phyloP scores from a whole-genome alignment of 2,113 vertebrate genomes.

The Tautogolabrus adspersus region DNA sequence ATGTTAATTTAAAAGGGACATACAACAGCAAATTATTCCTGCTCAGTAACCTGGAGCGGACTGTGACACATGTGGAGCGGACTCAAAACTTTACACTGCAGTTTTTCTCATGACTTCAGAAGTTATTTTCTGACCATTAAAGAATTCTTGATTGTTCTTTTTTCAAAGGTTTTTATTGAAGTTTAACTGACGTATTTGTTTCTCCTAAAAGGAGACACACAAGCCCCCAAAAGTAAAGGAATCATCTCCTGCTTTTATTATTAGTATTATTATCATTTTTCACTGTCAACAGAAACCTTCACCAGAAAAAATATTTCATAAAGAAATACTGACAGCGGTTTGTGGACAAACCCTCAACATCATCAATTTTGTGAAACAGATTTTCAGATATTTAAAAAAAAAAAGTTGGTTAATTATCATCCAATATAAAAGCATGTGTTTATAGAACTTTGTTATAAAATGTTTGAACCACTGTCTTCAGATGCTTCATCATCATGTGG shows the following conservation, averaged over 20 bases:
- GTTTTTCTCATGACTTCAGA: background rate
- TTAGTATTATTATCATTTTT: background rate
- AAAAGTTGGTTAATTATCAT: too few species aligned
- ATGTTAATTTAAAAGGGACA: conserved; percentile 15
- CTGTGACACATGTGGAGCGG: background rate
- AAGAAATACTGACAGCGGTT: background rate
- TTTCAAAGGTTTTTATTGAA: background rate
- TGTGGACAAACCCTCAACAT: background rate
- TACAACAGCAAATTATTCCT: conserved; percentile 15
- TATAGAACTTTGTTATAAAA: too few species aligned
- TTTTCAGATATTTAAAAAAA: too few species aligned
- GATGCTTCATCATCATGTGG: too few species aligned
- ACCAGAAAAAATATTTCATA: background rate
- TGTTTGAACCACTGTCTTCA: too few species aligned
- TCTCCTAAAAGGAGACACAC: background rate
- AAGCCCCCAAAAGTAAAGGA: background rate
- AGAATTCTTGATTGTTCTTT: background rate
- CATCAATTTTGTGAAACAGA: too few species aligned
- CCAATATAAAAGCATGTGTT: too few species aligned
- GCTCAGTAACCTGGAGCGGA: background rate
- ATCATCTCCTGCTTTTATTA: background rate
- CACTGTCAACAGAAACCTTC: background rate
- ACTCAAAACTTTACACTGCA: background rate
- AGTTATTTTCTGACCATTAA: too few species aligned
- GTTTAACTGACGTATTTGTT: conserved; percentile 1